Evolutionary conservation across 1,140 invertebrate genomes (phyloP), one percentile per base, ranked within the genome.

Genomic region (Brachionus rotundiformis): DNA sequence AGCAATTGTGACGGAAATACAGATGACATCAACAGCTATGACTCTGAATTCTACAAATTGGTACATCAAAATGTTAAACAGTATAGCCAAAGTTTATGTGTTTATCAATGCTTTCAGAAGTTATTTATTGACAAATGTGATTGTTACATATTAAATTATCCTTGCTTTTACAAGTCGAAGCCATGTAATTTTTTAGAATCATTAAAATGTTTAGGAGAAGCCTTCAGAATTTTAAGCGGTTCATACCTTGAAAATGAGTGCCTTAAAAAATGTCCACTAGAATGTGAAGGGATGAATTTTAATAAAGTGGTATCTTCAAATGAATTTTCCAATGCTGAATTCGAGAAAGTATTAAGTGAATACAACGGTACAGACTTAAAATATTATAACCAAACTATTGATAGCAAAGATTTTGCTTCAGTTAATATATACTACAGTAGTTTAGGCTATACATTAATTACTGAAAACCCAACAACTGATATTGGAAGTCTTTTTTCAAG

Each of bases 381-480:
- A 2, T 31, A 33, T 65, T 65, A 29, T 31, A 31, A 31, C 23
- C 27, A 65, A 13, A 65, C 13, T 65, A n/a, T 33, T 31, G 13
- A 31, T 65, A 65, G 31, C n/a, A 65, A 65, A 13, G 31, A 65
- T 29, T 4, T 75, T 19, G 11, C 16, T 13, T 4, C 29, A 36
- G 44, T 75, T 49, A 49, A 75, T 23, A 75, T 75, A 2, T 44
- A 44, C 29, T 75, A 44, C 13, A 39, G n/a, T n/a, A 75, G 25
- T 27, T 49, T 75, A 13, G 71, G 71, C 11, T 75, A 44, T 25
- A 75, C 36, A n/a, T 27, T 5, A 19, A 75, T 75, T 25, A 31
- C 27, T 36, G 71, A 75, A 16, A 31, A 29, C n/a, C 61, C 61
- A 31, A 65, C 10, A 13, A 31, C 11, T 29, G 13, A 33, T 13